Base-by-base conservation (phyloP, 2,797 vertebrate species). In the Epinephelus awoara region DNA sequence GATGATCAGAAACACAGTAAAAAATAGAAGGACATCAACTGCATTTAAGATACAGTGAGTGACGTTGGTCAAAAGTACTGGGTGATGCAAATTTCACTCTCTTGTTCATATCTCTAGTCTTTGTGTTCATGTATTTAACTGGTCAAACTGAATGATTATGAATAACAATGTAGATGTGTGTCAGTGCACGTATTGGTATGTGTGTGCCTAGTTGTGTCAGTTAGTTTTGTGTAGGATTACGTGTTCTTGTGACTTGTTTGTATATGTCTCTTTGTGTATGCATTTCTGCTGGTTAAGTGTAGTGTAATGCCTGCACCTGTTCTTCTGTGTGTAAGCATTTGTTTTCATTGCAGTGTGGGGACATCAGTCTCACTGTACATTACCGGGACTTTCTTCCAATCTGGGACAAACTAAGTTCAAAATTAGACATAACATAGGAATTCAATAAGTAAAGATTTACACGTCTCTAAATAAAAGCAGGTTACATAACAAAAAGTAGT, bases 61-160 rank as follows among this genome's bases (percentile, higher is more conserved):
- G 52, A 62, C 40, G 67, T 9, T 19, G 23, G 42, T 71, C 57
- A 59, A 65, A 25, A 55, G 51, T 29, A 49, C 70, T 75, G 69
- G 80, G 55, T 79, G 77, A 57, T 75, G 56, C 54, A 59, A 4
- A 59, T 58, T 55, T 72, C 34, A 17, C 19, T 56, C 23, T 40
- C 18, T 21, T 46, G 47, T 68, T 34, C 46, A 15, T 19, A 15
- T 61, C 67, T 49, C 4, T 21, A 15, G 18, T n/a, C 25, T 25
- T 66, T 34, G 18, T 82, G 56, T 63, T 77, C 17, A 63, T 57
- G 11, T 29, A 19, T 11, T 38, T 0, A 75, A 74, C n/a, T 56
- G 40, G 27, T 4, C 34, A 49, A 61, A 61, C 38, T 55, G 15
- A 71, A 75, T 63, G 29, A 56, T 50, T 13, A 17, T 70, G 59